Conservation (phyloP, 2,113 vertebrate species). For the Noturus placidus region DNA sequence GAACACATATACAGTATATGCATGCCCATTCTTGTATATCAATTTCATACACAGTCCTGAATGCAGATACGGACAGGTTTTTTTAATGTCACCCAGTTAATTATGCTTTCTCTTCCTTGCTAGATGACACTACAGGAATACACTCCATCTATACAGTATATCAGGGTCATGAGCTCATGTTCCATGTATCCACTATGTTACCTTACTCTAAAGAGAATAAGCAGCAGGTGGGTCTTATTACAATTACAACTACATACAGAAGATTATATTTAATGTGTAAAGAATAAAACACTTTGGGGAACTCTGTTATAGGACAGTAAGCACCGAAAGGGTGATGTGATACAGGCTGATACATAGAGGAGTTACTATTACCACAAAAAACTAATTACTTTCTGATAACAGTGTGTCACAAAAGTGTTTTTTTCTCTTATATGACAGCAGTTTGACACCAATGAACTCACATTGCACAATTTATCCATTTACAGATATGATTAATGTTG, state of each 20-base stretch:
- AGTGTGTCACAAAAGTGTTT: background rate
- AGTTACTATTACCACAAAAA: background rate
- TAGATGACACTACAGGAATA: conserved; percentile 96
- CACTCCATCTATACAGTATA: conserved; percentile 94
- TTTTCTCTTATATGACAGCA: background rate
- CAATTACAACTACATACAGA: background rate
- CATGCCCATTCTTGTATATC: background rate
- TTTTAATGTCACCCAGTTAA: background rate
- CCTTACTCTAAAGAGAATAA: conserved; percentile 98
- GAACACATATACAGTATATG: conserved; percentile 1
- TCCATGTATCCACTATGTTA: conserved; percentile 97
- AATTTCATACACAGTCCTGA: background rate
- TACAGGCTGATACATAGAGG: background rate
- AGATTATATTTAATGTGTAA: background rate
- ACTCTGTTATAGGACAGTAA: background rate
- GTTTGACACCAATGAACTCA: background rate
- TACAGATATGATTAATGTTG: background rate
- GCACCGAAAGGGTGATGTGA: background rate
- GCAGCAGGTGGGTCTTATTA: conserved; percentile 82
- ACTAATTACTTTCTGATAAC: background rate
- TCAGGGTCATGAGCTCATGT: conserved; percentile 98
- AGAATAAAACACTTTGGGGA: background rate
- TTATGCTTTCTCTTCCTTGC: conserved; percentile 43
- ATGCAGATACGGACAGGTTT: background rate
- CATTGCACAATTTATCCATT: background rate